Conservation (phyloP, 2,113 vertebrate genomes). For the Phylloscopus whistleri region DNA sequence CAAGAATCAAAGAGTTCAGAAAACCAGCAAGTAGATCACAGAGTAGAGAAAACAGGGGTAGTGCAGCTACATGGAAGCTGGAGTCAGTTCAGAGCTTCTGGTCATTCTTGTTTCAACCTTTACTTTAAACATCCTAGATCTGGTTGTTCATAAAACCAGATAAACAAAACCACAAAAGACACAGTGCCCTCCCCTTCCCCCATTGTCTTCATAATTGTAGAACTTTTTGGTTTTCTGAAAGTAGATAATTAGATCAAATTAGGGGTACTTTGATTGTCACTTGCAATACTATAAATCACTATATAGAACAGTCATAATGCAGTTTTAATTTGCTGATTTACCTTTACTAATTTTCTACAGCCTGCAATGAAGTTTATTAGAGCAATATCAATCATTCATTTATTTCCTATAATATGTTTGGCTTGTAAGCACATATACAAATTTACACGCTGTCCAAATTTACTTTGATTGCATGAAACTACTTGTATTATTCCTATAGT, state of each 20-base stretch:
- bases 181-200: fast-evolving
- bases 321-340: neutral
- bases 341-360: neutral
- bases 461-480: neutral
- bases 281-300: neutral
- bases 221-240: neutral
- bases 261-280: neutral
- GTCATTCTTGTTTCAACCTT: neutral
- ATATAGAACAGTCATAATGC: neutral
- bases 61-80: neutral
- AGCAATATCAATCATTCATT: neutral
- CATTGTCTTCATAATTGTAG: neutral
- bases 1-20: neutral
- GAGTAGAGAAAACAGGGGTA: neutral
- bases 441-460: neutral
- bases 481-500: neutral
- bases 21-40: neutral
- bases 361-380: neutral
- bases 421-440: neutral
- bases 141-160: neutral
- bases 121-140: neutral
- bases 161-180: neutral
- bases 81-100: neutral
- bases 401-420: neutral
- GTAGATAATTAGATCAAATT: neutral